Conservation (phyloP, 2,113 vertebrate species). For the Capreolus pygargus region DNA sequence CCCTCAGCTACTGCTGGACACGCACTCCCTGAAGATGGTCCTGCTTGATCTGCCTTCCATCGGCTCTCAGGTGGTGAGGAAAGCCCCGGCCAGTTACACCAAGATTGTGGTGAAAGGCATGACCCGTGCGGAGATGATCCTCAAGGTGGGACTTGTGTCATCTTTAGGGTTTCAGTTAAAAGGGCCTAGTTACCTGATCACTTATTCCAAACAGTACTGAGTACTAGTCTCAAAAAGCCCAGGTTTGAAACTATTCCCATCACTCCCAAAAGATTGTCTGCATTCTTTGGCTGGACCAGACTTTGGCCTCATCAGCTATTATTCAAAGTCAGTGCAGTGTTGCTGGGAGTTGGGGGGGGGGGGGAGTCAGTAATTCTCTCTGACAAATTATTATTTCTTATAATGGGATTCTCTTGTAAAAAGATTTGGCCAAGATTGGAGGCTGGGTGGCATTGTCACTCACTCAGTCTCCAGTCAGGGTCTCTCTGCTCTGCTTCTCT, state of each 20-base stretch:
- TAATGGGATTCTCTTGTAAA: neutral
- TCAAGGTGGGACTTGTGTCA: slow-evolving; percentile 88
- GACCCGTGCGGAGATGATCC: slow-evolving; percentile 99
- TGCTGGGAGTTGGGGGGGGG: neutral
- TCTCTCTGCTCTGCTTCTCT: slow-evolving; percentile 57
- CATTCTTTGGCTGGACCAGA: neutral
- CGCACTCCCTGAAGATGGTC: slow-evolving; percentile 98
- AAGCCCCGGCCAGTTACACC: slow-evolving; percentile 98
- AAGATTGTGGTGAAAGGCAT: slow-evolving; percentile 99
- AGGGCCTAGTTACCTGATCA: neutral
- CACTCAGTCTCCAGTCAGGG: neutral
- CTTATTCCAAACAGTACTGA: neutral
- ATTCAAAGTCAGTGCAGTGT: neutral
- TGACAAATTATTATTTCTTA: neutral
- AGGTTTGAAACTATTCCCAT: fast-evolving
- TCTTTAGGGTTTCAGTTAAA: neutral
- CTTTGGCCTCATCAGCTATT: neutral
- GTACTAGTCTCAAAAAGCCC: neutral
- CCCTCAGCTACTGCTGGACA: slow-evolving; percentile 94
- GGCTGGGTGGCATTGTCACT: neutral
- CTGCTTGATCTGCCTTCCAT: slow-evolving; percentile 97
- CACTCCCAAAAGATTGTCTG: neutral
- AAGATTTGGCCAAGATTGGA: neutral
- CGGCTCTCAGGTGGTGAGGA: slow-evolving; percentile 96
- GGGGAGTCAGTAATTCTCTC: neutral